Percentiles rank a stretch among this genome's conserved stretches.
Conservation (phyloP, 2,888 invertebrate genomes). For the Podabrus alpinus region DNA sequence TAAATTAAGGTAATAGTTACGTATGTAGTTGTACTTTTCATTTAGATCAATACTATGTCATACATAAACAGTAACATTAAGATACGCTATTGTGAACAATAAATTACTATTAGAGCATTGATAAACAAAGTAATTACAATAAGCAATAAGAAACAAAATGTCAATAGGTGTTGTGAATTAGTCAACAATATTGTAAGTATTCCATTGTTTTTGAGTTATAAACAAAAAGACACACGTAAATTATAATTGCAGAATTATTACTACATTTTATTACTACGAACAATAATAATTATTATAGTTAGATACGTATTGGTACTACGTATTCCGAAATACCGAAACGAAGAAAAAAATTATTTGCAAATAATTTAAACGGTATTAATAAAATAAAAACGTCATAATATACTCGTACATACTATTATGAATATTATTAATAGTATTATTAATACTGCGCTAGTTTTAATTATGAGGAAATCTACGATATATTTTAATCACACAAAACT, state of each 20-base stretch:
- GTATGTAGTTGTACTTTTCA: not conserved
- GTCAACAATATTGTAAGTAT: not conserved
- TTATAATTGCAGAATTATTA: not conserved
- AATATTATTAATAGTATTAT: not conserved
- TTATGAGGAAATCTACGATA: not conserved
- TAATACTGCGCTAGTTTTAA: not conserved
- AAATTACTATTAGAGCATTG: not conserved
- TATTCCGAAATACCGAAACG: not conserved
- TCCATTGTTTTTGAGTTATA: not conserved
- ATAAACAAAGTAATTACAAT: not conserved
- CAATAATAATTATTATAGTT: too few species aligned
- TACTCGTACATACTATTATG: too few species aligned
- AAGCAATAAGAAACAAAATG: not conserved
- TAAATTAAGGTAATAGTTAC: too few species aligned
- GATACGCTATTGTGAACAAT: not conserved
- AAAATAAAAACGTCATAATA: not conserved
- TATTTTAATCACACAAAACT: not conserved
- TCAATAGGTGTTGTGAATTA: not conserved
- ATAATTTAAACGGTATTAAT: not conserved
- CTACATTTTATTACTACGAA: not conserved
- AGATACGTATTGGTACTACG: not conserved
- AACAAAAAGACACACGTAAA: not conserved
- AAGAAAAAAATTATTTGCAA: not conserved
- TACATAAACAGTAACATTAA: too few species aligned
- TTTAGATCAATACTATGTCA: not conserved